Evolutionary conservation across 2,888 invertebrate genomes (phyloP).

Genomic region (Polyploca ridens): DNA sequence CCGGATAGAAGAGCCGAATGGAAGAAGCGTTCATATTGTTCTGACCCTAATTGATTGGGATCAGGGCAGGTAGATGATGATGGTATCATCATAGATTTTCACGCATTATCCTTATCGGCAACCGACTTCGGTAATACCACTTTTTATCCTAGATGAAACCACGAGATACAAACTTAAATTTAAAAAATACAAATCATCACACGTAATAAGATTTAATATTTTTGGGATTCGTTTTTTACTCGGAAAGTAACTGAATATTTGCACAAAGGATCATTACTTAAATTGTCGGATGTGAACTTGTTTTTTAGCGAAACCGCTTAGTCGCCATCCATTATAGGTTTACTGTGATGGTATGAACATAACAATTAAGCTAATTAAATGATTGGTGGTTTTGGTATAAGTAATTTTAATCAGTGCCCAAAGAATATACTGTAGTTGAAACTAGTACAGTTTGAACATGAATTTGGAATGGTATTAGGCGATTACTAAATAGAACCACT

Average conservation of each 20-base stretch:
- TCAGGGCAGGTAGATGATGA: too few relatives aligned
- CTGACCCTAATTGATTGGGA: too few relatives aligned
- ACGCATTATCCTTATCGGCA: too few relatives aligned
- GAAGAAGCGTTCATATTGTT: too few relatives aligned
- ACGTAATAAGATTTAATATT: neutral
- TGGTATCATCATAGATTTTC: too few relatives aligned
- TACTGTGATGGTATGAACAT: neutral
- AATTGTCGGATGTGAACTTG: neutral
- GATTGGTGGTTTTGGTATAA: neutral
- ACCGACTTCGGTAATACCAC: too few relatives aligned
- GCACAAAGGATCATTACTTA: neutral
- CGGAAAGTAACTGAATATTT: neutral
- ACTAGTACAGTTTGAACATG: too few relatives aligned
- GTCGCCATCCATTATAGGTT: neutral
- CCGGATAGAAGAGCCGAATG: too few relatives aligned
- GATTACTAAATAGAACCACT: too few relatives aligned
- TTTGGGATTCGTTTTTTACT: neutral
- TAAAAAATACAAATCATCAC: neutral
- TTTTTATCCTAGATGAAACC: neutral
- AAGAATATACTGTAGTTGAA: too few relatives aligned
- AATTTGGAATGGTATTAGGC: too few relatives aligned
- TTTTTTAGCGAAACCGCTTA: slow-evolving; percentile 5
- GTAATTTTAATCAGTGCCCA: too few relatives aligned
- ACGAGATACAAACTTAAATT: neutral
- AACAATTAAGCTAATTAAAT: neutral